These are phyloP conservation scores for Cryptotis parvus DNA, from an alignment of 2,113 vertebrate species.

Conservation along the genomic window DNA sequence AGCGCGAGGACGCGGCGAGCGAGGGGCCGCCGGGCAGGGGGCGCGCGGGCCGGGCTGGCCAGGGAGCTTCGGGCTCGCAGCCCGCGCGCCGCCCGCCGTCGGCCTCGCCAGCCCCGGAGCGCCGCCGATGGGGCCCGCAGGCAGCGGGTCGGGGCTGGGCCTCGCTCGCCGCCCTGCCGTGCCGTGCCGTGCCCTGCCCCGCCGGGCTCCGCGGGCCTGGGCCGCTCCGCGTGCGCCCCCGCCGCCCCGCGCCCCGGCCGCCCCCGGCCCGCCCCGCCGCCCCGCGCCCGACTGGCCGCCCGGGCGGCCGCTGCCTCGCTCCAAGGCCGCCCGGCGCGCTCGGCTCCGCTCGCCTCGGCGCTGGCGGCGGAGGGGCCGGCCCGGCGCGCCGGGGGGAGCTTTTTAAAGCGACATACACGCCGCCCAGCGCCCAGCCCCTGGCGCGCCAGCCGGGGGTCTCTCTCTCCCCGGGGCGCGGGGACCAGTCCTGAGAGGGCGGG, in stretches of 20 bases:
- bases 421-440: slow-evolving; percentile 55
- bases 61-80: slow-evolving; percentile 13
- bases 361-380: slow-evolving; percentile 81
- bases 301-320: slow-evolving; percentile 90
- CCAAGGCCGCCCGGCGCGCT: slow-evolving; percentile 87
- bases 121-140: not conserved
- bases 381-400: slow-evolving; percentile 77
- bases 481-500: not conserved
- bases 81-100: slow-evolving; percentile 15
- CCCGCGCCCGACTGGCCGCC: slow-evolving; percentile 85
- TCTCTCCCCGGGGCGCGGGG: slow-evolving; percentile 24
- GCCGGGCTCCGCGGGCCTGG: slow-evolving; percentile 49
- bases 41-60: slow-evolving; percentile 55
- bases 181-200: too few relatives aligned
- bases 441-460: slow-evolving; percentile 73
- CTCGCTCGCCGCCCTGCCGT: slow-evolving; percentile 24
- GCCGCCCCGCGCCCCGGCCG: slow-evolving; percentile 81
- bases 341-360: slow-evolving; percentile 77
- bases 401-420: slow-evolving; percentile 83
- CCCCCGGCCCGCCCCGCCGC: slow-evolving; percentile 52
- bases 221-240: slow-evolving; percentile 15
- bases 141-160: slow-evolving; percentile 48
- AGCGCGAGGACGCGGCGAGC: not conserved
- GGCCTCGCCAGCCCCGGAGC: slow-evolving; percentile 26
- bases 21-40: not conserved